Conservation (phyloP, 2,113 vertebrate genomes). For the Mustela lutreola region DNA sequence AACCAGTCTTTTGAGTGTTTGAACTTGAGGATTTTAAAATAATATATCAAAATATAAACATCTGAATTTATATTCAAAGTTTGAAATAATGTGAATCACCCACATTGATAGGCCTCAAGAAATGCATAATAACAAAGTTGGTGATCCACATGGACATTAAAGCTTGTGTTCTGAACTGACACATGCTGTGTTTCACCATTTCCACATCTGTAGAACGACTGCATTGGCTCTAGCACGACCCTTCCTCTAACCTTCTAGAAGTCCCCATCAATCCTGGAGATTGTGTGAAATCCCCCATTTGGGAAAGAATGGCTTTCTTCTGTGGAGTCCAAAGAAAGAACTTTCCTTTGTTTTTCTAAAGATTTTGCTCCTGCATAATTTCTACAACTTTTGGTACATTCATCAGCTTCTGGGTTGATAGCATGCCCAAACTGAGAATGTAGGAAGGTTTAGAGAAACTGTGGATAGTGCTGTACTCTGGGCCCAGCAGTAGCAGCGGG, state of each 20-base stretch:
- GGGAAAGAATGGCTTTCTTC: not conserved
- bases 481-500: not conserved
- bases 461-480: not conserved
- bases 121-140: not conserved
- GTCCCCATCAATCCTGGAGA: not conserved
- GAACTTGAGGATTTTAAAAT: conserved; percentile 40
- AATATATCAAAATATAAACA: conserved; percentile 32
- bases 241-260: not conserved
- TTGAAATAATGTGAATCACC: not conserved
- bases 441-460: not conserved
- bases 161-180: not conserved
- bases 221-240: not conserved
- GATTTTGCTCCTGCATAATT: no score
- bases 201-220: not conserved
- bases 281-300: not conserved
- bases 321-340: not conserved
- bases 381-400: no score
- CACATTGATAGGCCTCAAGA: not conserved
- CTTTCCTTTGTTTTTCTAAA: not conserved
- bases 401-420: no score
- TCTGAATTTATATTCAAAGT: not conserved
- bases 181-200: not conserved
- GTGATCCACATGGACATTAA: not conserved
- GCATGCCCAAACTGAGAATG: not conserved
- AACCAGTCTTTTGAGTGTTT: not conserved